Conservation (phyloP, 2,113 vertebrate genomes). For the Psephotus haematonotus region DNA sequence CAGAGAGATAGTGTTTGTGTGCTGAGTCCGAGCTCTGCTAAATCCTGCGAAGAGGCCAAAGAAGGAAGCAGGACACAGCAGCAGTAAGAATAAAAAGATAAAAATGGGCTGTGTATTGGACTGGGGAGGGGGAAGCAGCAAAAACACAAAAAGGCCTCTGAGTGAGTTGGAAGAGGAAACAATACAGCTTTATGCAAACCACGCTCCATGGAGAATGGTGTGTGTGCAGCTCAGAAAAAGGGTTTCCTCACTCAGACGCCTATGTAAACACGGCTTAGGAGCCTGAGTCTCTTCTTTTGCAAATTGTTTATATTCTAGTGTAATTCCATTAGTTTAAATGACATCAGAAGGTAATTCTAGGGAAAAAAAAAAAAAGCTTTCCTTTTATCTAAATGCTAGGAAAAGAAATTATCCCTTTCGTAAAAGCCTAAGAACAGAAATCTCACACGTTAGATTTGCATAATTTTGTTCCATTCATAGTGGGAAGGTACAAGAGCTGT, state of each 20-base stretch:
- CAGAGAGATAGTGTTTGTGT: fast-evolving
- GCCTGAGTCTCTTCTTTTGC: neutral
- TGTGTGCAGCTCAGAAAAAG: neutral
- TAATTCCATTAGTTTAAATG: neutral
- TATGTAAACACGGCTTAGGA: slow-evolving; percentile 6
- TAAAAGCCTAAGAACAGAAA: neutral
- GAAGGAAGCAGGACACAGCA: neutral
- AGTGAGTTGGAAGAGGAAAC: neutral
- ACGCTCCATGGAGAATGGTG: neutral
- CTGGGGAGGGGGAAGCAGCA: neutral
- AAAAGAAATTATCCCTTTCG: neutral
- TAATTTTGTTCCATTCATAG: neutral
- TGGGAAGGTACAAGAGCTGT: neutral
- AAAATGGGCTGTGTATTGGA: neutral
- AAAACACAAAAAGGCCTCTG: neutral
- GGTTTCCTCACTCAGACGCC: neutral
- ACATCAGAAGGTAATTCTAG: neutral
- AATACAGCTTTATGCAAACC: slow-evolving; percentile 23
- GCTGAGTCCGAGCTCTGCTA: neutral
- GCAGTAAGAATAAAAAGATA: neutral
- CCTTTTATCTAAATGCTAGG: neutral
- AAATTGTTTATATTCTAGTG: neutral
- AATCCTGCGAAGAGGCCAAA: neutral
- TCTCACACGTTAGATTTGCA: neutral
- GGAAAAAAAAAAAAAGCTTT: neutral